Conservation (phyloP, 1,140 invertebrate genomes). For the Zophobas morio region DNA sequence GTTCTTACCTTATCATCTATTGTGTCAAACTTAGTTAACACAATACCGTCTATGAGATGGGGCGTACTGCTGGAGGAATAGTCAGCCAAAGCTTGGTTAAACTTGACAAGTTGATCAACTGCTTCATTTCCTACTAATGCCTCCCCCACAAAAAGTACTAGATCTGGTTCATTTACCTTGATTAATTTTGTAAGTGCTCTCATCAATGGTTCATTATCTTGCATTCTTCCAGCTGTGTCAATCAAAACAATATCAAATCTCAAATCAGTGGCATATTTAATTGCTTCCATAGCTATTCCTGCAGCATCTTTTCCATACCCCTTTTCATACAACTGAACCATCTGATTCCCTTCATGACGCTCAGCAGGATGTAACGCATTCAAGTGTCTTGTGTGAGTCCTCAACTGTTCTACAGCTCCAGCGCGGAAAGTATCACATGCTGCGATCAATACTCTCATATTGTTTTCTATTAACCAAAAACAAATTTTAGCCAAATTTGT, state of each 20-base stretch:
- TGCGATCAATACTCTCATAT: slow-evolving; percentile 95
- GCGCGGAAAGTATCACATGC: slow-evolving; percentile 99
- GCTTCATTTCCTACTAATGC: slow-evolving; percentile 99
- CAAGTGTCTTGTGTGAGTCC: slow-evolving; percentile 94
- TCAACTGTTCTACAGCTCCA: slow-evolving; percentile 98
- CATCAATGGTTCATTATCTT: slow-evolving; percentile 99
- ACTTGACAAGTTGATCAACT: slow-evolving; percentile 98
- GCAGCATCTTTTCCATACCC: slow-evolving; percentile 99
- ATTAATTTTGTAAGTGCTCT: slow-evolving; percentile 93
- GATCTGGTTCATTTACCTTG: slow-evolving; percentile 93
- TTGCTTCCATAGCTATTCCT: slow-evolving; percentile 97
- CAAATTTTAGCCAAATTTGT: slow-evolving; percentile 99
- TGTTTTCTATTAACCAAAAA: slow-evolving; percentile 99
- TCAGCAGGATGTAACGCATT: slow-evolving; percentile 93
- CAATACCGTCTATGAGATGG: slow-evolving; percentile 97
- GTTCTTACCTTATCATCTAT: slow-evolving; percentile 95
- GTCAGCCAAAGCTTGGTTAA: slow-evolving; percentile 96
- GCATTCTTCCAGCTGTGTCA: slow-evolving; percentile 99
- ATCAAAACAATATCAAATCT: slow-evolving; percentile 93
- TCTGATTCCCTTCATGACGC: slow-evolving; percentile 78
- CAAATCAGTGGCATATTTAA: slow-evolving; percentile 87
- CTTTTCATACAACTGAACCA: slow-evolving; percentile 98
- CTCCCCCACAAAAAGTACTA: slow-evolving; percentile 99
- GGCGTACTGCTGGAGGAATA: slow-evolving; percentile 87
- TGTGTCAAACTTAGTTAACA: slow-evolving; percentile 98